Percentiles rank a stretch among this genome's conserved stretches.
Evolutionary conservation across 2,797 vertebrate genomes (phyloP).

Genomic region (Chrysocyon brachyurus): DNA sequence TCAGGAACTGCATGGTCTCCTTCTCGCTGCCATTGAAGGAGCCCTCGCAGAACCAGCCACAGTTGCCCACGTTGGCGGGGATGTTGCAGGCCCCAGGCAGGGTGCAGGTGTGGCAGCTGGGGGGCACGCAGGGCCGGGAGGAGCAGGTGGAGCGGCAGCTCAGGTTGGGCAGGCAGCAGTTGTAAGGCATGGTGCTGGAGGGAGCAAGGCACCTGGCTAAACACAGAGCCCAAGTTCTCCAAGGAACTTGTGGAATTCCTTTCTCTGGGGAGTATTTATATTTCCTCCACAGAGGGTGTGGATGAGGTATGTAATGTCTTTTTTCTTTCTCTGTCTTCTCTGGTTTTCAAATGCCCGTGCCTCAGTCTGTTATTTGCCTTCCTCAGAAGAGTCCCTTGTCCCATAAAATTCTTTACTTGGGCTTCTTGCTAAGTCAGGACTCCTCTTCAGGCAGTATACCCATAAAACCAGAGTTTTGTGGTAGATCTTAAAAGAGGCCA

Average conservation of each 20-base stretch:
- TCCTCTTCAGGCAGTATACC: conserved; percentile 70
- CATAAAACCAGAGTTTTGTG: conserved; percentile 74
- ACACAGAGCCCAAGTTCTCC: neutral
- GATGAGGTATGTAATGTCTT: conserved; percentile 41
- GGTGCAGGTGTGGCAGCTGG: conserved; percentile 69
- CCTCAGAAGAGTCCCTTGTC: conserved; percentile 78
- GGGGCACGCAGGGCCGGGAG: conserved; percentile 71
- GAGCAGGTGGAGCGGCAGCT: conserved; percentile 64
- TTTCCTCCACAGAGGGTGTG: conserved; percentile 73
- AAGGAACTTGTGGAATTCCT: neutral
- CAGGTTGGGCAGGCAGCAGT: conserved; percentile 34
- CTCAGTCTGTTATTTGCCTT: conserved; percentile 71
- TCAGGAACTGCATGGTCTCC: conserved; percentile 96
- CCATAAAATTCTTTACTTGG: conserved; percentile 82
- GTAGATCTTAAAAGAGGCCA: conserved; percentile 81
- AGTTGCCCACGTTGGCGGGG: conserved; percentile 55
- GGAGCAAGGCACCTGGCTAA: neutral
- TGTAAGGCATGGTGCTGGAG: conserved; percentile 64
- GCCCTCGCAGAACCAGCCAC: conserved; percentile 84
- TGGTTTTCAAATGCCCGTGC: conserved; percentile 73
- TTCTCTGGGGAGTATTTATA: conserved; percentile 71
- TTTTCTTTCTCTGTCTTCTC: conserved; percentile 76
- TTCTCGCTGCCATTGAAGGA: conserved; percentile 90
- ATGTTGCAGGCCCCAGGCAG: conserved; percentile 71
- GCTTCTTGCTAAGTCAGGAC: conserved; percentile 83